Evolutionary conservation across 2,797 vertebrate genomes (phyloP).

Genomic region (Phalloptychus januarius): DNA sequence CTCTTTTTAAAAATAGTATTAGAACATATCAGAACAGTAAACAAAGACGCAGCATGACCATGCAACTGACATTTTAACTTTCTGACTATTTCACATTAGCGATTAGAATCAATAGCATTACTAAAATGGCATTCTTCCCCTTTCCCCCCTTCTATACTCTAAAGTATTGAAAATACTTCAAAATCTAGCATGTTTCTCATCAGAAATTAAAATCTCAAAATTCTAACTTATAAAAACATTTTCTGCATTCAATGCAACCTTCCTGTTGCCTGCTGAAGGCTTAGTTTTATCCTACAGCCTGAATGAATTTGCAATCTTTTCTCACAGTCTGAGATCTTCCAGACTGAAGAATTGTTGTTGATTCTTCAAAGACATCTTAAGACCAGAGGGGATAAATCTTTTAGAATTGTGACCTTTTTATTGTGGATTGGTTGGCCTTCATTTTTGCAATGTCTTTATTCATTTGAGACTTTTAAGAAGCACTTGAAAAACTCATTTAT

Average conservation of each 20-base stretch:
- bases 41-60: not conserved
- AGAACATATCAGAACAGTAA: not conserved
- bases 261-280: not conserved
- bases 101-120: not conserved
- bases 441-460: not conserved
- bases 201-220: not conserved
- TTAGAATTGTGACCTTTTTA: not conserved
- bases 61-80: not conserved
- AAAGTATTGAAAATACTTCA: not conserved
- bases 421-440: not conserved
- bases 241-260: not conserved
- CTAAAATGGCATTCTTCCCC: not conserved
- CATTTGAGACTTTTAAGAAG: not conserved
- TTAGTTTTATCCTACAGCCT: not conserved
- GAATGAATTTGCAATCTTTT: not conserved
- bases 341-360: not conserved
- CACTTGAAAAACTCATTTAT: not conserved
- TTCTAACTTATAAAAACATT: not conserved
- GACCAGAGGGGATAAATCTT: not conserved
- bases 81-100: not conserved
- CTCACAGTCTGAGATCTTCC: not conserved
- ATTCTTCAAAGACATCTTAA: not conserved
- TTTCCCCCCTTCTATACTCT: not conserved
- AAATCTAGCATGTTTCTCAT: not conserved
- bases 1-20: not conserved